Conservation (phyloP, 2,888 invertebrate species). For the Leptinotarsa haldemani region DNA sequence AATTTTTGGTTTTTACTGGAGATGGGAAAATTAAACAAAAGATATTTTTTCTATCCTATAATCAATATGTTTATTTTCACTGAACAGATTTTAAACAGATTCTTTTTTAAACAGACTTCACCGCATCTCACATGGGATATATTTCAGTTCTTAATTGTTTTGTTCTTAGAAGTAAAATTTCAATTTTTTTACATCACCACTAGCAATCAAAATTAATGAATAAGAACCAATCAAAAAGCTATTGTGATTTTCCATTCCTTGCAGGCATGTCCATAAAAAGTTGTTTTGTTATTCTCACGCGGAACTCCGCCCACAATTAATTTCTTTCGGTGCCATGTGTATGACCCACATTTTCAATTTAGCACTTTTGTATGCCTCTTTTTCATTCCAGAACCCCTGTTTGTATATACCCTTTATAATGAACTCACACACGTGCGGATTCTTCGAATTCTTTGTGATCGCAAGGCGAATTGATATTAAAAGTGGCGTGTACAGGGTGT, state of each 20-base stretch:
- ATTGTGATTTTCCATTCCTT: background rate
- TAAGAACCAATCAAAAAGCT: background rate
- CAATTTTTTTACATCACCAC: too few relatives aligned
- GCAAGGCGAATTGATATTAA: background rate
- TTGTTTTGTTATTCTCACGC: constrained; percentile 15
- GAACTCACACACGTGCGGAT: constrained; percentile 15
- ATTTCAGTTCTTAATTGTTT: too few relatives aligned
- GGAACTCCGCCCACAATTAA: constrained; percentile 4
- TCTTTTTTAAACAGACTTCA: too few relatives aligned
- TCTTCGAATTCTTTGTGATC: constrained; percentile 4
- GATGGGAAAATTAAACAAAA: too few relatives aligned
- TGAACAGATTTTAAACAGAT: too few relatives aligned
- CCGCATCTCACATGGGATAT: too few relatives aligned
- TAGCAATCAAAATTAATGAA: too few relatives aligned
- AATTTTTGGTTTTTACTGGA: too few relatives aligned
- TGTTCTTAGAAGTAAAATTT: too few relatives aligned
- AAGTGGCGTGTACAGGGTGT: constrained; percentile 1
- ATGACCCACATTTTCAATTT: constrained; percentile 12
- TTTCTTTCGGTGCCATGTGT: constrained; percentile 11
- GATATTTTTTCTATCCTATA: too few relatives aligned
- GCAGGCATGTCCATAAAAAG: background rate
- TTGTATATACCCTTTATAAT: constrained; percentile 15
- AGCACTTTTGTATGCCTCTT: constrained; percentile 8
- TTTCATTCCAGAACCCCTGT: constrained; percentile 7
- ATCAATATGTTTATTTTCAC: too few relatives aligned